These are phyloP conservation scores for Polydrusus tereticollis DNA, from an alignment of 2,888 invertebrate genomes.

Conservation along the genomic window DNA sequence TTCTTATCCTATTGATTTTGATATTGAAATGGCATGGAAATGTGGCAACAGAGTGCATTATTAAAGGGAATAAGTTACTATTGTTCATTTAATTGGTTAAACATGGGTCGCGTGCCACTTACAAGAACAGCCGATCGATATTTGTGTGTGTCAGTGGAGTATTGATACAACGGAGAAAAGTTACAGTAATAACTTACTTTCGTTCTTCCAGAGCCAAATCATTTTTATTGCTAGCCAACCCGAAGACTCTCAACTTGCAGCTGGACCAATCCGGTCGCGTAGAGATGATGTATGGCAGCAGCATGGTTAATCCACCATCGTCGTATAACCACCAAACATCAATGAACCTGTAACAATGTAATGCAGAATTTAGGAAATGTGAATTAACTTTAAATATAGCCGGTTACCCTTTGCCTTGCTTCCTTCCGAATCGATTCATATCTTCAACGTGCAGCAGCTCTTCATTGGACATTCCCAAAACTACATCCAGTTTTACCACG, in stretches of 20 bases:
- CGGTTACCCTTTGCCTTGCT: constrained; percentile 77
- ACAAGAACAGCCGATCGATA: no score
- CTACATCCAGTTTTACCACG: constrained; percentile 42
- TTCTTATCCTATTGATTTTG: no score
- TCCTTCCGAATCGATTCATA: constrained; percentile 81
- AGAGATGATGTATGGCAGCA: constrained; percentile 88
- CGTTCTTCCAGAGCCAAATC: constrained; percentile 86
- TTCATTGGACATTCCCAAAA: constrained; percentile 60
- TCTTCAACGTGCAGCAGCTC: constrained; percentile 75
- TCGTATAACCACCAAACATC: constrained; percentile 99
- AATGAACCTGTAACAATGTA: constrained; percentile 69
- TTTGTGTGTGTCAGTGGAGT: background rate
- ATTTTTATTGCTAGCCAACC: constrained; percentile 83
- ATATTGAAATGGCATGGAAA: no score
- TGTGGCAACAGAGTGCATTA: no score
- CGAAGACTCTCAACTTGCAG: constrained; percentile 85
- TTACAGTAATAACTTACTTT: constrained; percentile 73
- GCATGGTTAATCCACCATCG: constrained; percentile 88
- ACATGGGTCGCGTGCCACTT: no score
- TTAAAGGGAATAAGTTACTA: no score
- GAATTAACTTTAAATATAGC: background rate
- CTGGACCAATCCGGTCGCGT: constrained; percentile 82
- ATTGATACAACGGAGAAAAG: no score
- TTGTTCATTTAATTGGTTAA: no score
- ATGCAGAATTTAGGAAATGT: no score